These are phyloP conservation scores for Boloria selene DNA, from an alignment of 2,888 invertebrate genomes.

Conservation along the genomic window DNA sequence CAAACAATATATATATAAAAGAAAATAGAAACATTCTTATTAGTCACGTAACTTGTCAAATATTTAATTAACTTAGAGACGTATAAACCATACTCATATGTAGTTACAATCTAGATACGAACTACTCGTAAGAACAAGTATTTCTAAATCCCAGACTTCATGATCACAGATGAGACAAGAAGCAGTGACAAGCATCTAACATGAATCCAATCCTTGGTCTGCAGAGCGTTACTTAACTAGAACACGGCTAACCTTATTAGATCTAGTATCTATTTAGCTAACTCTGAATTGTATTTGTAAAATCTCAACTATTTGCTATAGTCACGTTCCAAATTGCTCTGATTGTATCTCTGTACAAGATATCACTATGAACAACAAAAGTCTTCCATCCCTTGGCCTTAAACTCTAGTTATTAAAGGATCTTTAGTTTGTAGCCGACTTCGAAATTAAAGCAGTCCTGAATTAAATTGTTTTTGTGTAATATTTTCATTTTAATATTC, in stretches of 20 bases:
- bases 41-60: too few species aligned
- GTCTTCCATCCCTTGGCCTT: constrained; percentile 9
- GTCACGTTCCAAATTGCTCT: constrained; percentile 27
- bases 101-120: too few species aligned
- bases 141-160: neutral
- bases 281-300: constrained; percentile 18
- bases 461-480: too few species aligned
- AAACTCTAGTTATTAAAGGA: constrained; percentile 5
- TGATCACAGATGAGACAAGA: neutral
- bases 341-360: constrained; percentile 25
- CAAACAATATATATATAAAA: too few species aligned
- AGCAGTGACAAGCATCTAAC: constrained; percentile 15
- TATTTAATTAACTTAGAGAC: too few species aligned
- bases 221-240: constrained; percentile 5
- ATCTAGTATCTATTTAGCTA: constrained; percentile 19
- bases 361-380: neutral
- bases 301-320: constrained; percentile 20
- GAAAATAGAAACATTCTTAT: too few species aligned
- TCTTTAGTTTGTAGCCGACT: too few species aligned
- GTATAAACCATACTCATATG: too few species aligned
- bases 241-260: constrained; percentile 18
- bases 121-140: neutral
- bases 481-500: too few species aligned
- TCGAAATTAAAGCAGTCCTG: too few species aligned
- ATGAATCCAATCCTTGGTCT: neutral